phyloP scores from a whole-genome alignment of 2,888 invertebrate genomes.

The Acrobasis suavella region DNA sequence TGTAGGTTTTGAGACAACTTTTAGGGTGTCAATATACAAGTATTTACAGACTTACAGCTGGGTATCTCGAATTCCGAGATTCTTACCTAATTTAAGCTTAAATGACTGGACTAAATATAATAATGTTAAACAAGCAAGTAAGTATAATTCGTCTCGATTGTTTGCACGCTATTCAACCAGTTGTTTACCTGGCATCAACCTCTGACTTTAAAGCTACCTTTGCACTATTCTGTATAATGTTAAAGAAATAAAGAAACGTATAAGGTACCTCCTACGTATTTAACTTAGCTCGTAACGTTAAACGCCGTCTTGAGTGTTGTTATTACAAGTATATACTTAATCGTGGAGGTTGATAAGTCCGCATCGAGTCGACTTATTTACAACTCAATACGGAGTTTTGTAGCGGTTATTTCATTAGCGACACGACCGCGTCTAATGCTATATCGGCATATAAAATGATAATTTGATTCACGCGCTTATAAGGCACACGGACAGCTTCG shows the following conservation, averaged over 20 bases:
- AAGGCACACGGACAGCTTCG: slow-evolving; percentile 50
- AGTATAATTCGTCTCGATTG: no score
- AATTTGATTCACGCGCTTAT: slow-evolving; percentile 56
- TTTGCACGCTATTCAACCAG: no score
- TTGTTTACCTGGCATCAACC: no score
- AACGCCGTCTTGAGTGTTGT: no score
- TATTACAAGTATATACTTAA: slow-evolving; percentile 30
- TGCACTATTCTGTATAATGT: no score
- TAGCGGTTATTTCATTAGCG: slow-evolving; percentile 55
- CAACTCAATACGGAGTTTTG: slow-evolving; percentile 47
- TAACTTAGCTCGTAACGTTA: no score
- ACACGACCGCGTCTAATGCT: slow-evolving; percentile 47
- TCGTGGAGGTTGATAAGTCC: slow-evolving; percentile 30
- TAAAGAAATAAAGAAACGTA: no score
- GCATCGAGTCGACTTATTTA: slow-evolving; percentile 47
- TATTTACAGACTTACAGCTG: slow-evolving; percentile 7
- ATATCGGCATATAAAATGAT: slow-evolving; percentile 50
- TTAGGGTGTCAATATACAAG: no score
- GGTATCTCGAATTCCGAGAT: slow-evolving; percentile 10
- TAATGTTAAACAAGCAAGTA: no score
- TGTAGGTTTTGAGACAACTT: no score
- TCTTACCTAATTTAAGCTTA: slow-evolving; percentile 8
- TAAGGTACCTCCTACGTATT: no score
- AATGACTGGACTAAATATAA: slow-evolving; percentile 2
- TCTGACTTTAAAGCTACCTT: no score